Percentiles rank a stretch among this genome's conserved stretches.
Conservation (phyloP, 1,140 invertebrate genomes). For the Euwallacea similis region DNA sequence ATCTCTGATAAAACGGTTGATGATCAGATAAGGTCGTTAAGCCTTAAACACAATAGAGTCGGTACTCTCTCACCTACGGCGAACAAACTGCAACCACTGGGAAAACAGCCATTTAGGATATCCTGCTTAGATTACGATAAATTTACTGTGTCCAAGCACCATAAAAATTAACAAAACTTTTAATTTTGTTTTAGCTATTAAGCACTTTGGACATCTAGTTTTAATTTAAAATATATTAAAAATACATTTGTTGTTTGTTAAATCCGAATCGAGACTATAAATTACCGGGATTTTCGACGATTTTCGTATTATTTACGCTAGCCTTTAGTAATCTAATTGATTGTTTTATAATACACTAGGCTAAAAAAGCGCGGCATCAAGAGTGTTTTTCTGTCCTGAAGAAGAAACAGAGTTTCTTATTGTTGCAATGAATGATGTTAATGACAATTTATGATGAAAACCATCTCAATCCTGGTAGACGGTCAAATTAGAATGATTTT, state of each 20-base stretch:
- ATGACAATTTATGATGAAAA: too few relatives aligned
- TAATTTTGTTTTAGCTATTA: constrained; percentile 22
- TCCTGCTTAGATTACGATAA: constrained; percentile 43
- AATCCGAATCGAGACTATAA: too few relatives aligned
- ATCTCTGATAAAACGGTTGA: constrained; percentile 26
- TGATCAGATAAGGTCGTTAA: constrained; percentile 23
- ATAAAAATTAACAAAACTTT: constrained; percentile 37
- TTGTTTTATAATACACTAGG: too few relatives aligned
- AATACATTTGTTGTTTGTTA: background rate
- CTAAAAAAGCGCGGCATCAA: too few relatives aligned
- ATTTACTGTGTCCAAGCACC: constrained; percentile 24
- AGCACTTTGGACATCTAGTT: constrained; percentile 7
- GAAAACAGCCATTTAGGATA: constrained; percentile 42
- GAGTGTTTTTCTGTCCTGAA: too few relatives aligned
- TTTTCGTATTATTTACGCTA: constrained; percentile 11
- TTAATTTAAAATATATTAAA: constrained; percentile 30
- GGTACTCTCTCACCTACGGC: constrained; percentile 21
- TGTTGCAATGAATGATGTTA: too few relatives aligned
- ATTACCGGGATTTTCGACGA: background rate
- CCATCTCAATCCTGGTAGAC: too few relatives aligned
- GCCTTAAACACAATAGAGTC: constrained; percentile 22
- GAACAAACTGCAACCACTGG: constrained; percentile 32
- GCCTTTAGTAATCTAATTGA: background rate
- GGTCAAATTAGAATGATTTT: too few relatives aligned
- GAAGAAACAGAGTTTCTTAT: too few relatives aligned